These are phyloP conservation scores for Xiphophorus couchianus DNA, from an alignment of 2,113 vertebrate genomes.

Conservation along the genomic window DNA sequence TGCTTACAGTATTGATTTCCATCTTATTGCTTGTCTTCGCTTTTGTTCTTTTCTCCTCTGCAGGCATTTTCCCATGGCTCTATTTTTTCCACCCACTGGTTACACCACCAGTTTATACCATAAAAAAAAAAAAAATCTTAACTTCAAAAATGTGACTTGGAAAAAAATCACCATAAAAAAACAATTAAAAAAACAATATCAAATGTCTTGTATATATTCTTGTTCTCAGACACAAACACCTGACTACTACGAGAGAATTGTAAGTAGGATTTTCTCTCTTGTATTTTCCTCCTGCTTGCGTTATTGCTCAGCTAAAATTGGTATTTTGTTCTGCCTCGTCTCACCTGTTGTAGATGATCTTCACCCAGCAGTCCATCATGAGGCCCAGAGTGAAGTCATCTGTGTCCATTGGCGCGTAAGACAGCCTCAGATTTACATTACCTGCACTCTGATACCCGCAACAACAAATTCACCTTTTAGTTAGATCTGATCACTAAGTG, in stretches of 20 bases:
- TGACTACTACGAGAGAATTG: constrained; percentile 88
- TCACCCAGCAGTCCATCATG: constrained; percentile 91
- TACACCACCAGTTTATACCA: constrained; percentile 1
- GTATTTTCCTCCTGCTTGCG: not conserved
- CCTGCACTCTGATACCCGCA: not conserved
- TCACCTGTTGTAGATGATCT: constrained; percentile 87
- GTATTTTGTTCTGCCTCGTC: constrained; percentile 8
- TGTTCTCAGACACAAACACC: constrained; percentile 86
- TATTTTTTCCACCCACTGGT: constrained; percentile 27
- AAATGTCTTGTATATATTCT: constrained; percentile 18
- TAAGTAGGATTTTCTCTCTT: constrained; percentile 71
- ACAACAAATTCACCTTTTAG: not conserved
- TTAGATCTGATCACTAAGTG: not conserved
- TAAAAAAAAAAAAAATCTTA: not conserved
- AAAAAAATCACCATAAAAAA: not conserved
- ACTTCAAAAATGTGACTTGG: not conserved
- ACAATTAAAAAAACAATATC: not conserved
- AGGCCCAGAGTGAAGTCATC: constrained; percentile 96
- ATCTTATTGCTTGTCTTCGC: constrained; percentile 18
- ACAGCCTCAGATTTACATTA: constrained; percentile 21
- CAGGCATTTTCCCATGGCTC: constrained; percentile 49
- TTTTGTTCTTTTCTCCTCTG: constrained; percentile 26
- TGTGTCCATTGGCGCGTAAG: constrained; percentile 94
- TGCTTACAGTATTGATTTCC: constrained; percentile 15
- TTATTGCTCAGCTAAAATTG: not conserved